These are phyloP conservation scores for Cliona cf. orientalis DNA, from an alignment of 37 sponge, comb jelly and placozoan genomes.

Conservation along the genomic window DNA sequence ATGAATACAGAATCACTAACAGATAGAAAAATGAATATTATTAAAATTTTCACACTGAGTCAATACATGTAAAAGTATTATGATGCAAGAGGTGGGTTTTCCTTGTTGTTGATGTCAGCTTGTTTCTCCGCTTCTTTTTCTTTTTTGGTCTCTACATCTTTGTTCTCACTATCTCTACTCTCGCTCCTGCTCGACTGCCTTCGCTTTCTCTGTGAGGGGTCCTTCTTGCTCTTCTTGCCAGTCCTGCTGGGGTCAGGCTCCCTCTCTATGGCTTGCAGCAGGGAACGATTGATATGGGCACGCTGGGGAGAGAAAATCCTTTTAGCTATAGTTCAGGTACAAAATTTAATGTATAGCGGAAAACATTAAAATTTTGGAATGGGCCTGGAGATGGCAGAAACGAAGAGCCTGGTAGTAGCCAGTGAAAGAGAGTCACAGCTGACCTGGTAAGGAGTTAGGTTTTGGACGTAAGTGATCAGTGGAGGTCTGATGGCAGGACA, in stretches of 20 bases:
- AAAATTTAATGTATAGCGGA: background rate
- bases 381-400: no score
- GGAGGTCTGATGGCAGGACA: constrained; percentile 43
- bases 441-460: constrained; percentile 64
- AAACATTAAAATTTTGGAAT: no score
- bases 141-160: constrained; percentile 1
- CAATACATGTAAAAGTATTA: no score
- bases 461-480: constrained; percentile 37
- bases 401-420: no score
- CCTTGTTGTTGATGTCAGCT: background rate
- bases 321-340: no score
- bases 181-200: constrained; percentile 34
- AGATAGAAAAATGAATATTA: no score
- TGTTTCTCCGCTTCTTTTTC: background rate
- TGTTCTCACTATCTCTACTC: background rate
- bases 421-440: no score
- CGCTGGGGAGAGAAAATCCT: constrained; percentile 40
- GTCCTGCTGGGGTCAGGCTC: background rate
- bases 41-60: no score
- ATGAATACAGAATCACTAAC: no score
- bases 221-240: constrained; percentile 23
- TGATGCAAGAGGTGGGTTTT: no score
- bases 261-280: constrained; percentile 56
- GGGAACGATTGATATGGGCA: constrained; percentile 41
- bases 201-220: constrained; percentile 19